These are phyloP conservation scores for Macrostomum lignano DNA, from an alignment of 1,140 invertebrate genomes.

Conservation along the genomic window DNA sequence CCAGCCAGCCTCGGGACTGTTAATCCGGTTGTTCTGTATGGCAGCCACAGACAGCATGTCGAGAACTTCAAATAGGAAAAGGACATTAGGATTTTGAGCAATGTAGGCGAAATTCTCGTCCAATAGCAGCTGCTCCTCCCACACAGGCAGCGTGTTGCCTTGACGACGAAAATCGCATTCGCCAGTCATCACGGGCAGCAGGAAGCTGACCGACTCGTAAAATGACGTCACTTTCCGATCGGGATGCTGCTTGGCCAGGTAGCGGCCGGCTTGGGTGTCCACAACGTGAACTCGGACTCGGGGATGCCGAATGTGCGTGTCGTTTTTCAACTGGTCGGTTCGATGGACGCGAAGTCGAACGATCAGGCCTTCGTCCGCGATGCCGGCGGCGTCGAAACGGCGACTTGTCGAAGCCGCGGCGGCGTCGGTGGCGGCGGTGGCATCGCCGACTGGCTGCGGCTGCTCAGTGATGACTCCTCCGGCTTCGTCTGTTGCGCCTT, in stretches of 20 bases:
- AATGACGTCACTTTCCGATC: conserved; percentile 24
- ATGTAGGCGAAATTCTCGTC: conserved; percentile 33
- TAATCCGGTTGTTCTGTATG: too few species aligned
- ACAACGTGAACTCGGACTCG: conserved; percentile 25
- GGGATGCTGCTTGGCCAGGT: conserved; percentile 21
- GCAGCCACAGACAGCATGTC: too few species aligned
- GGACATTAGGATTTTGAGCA: too few species aligned
- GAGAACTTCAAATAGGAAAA: too few species aligned
- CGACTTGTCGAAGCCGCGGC: too few species aligned
- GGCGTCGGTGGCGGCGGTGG: too few species aligned
- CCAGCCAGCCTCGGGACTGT: too few species aligned
- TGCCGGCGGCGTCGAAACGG: too few species aligned
- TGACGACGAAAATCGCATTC: conserved; percentile 22
- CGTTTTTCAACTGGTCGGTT: conserved; percentile 26
- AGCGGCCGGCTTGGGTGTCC: conserved; percentile 19
- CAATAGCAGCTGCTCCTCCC: conserved; percentile 38
- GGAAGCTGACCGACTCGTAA: conserved; percentile 23
- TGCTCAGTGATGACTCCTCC: too few species aligned
- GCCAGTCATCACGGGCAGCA: conserved; percentile 28
- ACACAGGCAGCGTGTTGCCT: conserved; percentile 30
- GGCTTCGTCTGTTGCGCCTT: too few species aligned
- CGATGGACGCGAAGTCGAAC: conserved; percentile 18
- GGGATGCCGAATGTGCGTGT: conserved; percentile 24
- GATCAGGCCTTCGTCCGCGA: conserved; percentile 17
- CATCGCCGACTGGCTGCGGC: too few species aligned